phyloP scores from a whole-genome alignment of 2,888 invertebrate genomes.

The Heliconius sara region DNA sequence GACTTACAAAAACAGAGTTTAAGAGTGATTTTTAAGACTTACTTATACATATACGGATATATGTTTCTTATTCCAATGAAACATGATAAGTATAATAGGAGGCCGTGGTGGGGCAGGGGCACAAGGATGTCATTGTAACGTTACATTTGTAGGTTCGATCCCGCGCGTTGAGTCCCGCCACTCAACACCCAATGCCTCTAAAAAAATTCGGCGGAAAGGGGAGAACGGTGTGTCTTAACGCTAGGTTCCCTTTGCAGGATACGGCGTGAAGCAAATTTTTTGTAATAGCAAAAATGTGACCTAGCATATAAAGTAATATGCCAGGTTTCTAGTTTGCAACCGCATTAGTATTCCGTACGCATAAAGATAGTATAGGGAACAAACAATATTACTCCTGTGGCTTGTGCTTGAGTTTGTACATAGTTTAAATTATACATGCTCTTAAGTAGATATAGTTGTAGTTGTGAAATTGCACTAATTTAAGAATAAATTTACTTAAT shows the following conservation, averaged over 20 bases:
- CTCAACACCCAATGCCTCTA: too few relatives aligned
- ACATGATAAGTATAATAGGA: too few relatives aligned
- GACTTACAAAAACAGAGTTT: too few relatives aligned
- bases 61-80: neutral
- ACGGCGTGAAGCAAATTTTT: too few relatives aligned
- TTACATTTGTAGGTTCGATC: too few relatives aligned
- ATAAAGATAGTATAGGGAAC: conserved; percentile 40
- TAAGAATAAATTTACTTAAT: conserved; percentile 32
- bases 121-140: too few relatives aligned
- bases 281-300: neutral
- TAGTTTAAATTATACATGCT: conserved; percentile 33
- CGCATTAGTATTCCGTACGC: conserved; percentile 41
- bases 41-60: neutral
- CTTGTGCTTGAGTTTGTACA: conserved; percentile 28
- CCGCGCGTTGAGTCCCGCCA: too few relatives aligned
- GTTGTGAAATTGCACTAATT: conserved; percentile 19
- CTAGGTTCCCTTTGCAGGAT: too few relatives aligned
- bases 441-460: conserved; percentile 15
- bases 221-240: too few relatives aligned
- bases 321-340: conserved; percentile 17
- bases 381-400: conserved; percentile 31
- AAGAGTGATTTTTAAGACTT: too few relatives aligned
- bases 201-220: too few relatives aligned
- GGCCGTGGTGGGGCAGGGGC: too few relatives aligned
- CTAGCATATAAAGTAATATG: conserved; percentile 25